These are phyloP conservation scores for Phyllotreta cruciferae DNA, from an alignment of 2,888 invertebrate species.

Conservation along the genomic window DNA sequence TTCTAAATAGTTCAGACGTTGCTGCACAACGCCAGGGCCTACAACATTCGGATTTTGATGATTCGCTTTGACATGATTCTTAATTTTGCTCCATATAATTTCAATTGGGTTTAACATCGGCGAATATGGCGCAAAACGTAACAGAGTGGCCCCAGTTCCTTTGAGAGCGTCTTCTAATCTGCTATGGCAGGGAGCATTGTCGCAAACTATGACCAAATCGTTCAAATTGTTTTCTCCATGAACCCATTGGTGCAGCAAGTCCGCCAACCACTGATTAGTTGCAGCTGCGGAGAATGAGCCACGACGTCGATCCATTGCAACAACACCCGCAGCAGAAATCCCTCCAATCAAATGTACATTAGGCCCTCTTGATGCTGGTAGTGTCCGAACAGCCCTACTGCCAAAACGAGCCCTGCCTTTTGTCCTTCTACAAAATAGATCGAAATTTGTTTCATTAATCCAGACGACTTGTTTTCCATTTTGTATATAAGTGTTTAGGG, in stretches of 20 bases:
- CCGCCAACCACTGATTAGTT: conserved; percentile 28
- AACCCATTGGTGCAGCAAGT: conserved; percentile 21
- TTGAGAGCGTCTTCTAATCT: too few relatives aligned
- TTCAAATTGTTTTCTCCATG: conserved; percentile 16
- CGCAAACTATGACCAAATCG: too few relatives aligned
- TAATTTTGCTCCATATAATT: too few relatives aligned
- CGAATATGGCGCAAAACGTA: conserved; percentile 31
- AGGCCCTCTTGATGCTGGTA: conserved; percentile 34
- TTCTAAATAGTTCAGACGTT: conserved; percentile 34
- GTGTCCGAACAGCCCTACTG: conserved; percentile 31
- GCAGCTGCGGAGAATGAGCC: conserved; percentile 33
- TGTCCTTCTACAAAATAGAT: conserved; percentile 35
- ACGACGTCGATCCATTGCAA: conserved; percentile 34
- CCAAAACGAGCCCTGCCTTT: conserved; percentile 31
- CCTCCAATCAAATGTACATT: conserved; percentile 37
- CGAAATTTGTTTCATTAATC: conserved; percentile 35
- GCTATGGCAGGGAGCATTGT: too few relatives aligned
- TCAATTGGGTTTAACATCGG: conserved; percentile 10
- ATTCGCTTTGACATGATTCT: too few relatives aligned
- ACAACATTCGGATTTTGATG: too few relatives aligned
- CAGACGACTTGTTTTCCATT: conserved; percentile 34
- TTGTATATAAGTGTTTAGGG: conserved; percentile 25
- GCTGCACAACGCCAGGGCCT: conserved; percentile 17
- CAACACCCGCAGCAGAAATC: conserved; percentile 35
- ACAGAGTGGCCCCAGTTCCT: too few relatives aligned